A percentile compares a stretch with the other conserved stretches of the same genome.
These are phyloP conservation scores for Mongoloraphidia duomilia DNA, from an alignment of 2,888 invertebrate species.

Conservation along the genomic window DNA sequence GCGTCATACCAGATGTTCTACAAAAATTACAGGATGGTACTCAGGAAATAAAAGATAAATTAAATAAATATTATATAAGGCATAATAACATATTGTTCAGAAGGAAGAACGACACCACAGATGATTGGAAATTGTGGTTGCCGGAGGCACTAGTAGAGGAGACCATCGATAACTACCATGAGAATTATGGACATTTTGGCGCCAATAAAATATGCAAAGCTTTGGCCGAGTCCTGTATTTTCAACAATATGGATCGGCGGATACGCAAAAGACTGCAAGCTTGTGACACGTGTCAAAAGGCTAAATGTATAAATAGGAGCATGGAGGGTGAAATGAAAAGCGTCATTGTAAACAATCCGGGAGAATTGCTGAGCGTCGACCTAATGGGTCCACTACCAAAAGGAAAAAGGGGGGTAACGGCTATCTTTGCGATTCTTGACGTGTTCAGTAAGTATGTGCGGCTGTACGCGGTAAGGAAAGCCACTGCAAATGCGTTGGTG, in stretches of 20 bases:
- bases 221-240: background rate
- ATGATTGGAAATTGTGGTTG: too few relatives aligned
- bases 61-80: too few relatives aligned
- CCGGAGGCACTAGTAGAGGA: background rate
- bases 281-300: conserved; percentile 6
- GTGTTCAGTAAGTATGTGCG: conserved; percentile 3
- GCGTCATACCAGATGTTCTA: too few relatives aligned
- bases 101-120: too few relatives aligned
- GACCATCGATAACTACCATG: background rate
- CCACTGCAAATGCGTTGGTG: conserved; percentile 1
- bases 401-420: background rate
- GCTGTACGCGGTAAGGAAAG: conserved; percentile 4
- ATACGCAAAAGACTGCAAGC: background rate
- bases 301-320: conserved; percentile 1
- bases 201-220: background rate
- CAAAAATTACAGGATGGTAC: too few relatives aligned
- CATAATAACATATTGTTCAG: too few relatives aligned
- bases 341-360: background rate
- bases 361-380: conserved; percentile 2
- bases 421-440: conserved; percentile 1
- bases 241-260: background rate
- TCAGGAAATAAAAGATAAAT: too few relatives aligned
- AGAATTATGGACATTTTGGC: background rate
- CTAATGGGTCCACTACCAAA: conserved; percentile 4
- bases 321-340: background rate